Conservation (phyloP, 92 coral and sea anemone genomes). For the Heliopora coerulea region DNA sequence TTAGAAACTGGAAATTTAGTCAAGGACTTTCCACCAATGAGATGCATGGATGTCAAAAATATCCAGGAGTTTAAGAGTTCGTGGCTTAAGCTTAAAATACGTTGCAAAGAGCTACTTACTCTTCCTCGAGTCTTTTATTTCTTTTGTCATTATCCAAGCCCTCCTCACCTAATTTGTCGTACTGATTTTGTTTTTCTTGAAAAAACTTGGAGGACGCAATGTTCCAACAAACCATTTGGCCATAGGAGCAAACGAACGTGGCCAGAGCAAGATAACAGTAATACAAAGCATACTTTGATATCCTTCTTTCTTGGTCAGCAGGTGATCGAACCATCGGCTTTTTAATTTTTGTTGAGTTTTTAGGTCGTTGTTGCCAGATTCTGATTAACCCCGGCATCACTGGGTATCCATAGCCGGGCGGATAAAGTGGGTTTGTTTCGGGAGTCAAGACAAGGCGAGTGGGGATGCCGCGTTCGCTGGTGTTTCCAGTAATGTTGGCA, state of each 20-base stretch:
- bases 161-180: constrained; percentile 11
- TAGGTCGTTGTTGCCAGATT: constrained; percentile 28
- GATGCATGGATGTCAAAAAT: no score
- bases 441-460: constrained; percentile 33
- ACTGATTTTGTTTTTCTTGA: constrained; percentile 10
- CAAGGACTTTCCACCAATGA: no score
- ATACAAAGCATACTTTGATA: constrained; percentile 62
- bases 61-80: no score
- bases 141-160: not conserved
- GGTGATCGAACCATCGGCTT: not conserved
- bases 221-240: constrained; percentile 84
- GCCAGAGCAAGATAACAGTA: constrained; percentile 80
- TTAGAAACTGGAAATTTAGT: no score
- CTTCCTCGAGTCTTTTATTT: not conserved
- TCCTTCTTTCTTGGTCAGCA: constrained; percentile 29
- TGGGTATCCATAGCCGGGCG: constrained; percentile 38
- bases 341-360: constrained; percentile 17
- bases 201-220: constrained; percentile 52
- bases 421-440: constrained; percentile 32
- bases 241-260: constrained; percentile 82
- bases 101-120: not conserved
- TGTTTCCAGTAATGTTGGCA: constrained; percentile 21
- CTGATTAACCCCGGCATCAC: constrained; percentile 22
- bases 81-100: no score
- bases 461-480: constrained; percentile 19